Base-by-base conservation (phyloP, 2,113 vertebrate species). In the Chaetops frenatus region DNA sequence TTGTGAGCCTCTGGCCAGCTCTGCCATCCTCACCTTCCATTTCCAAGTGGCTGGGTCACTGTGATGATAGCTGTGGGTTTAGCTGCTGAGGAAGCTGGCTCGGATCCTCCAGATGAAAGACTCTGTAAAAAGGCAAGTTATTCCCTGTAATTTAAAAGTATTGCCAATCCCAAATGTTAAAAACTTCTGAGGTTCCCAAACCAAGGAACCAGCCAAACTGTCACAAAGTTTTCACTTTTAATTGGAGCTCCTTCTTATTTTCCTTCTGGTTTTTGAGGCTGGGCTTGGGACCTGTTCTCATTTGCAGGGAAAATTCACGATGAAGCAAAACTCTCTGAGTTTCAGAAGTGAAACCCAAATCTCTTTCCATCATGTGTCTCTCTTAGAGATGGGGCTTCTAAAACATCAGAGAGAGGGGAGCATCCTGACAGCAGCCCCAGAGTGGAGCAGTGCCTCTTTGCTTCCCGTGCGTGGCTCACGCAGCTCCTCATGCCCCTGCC, bases 381-480 rank as follows among this genome's bases (percentile, higher is more conserved):
- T 29, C 57, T 15, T 11, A 45, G 77, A 91, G 20, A 70, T 42
- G 80, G 54, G 56, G 40, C 51, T 92, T 44, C 51, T 29, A 15
- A 93, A 91, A 91, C 51, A 84, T 86, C 91, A 72, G 0, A 29
- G 57, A 19, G 8, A 10, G 47, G 71, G 70, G 36, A 91, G 25
- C 45, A 40, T 24, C 28, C 7, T 28, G 33, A n/a, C 35, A 73
- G 2, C 0, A 7, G 54, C 76, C 18, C 18, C 16, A 4, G 42
- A 11, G 20, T 7, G 47, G 45, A 65, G 67, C 77, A 81, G 57
- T 72, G 48, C 65, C 70, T 54, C 62, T 86, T 18, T 25, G 60
- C 35, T 42, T 22, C 16, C 51, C 0, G 0, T 31, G 47, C 0
- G 0, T 2, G 29, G 36, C 79, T 64, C 88, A 44, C 2, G 2